Base-by-base conservation (phyloP, 2,888 invertebrate species). In the Villa cingulata region DNA sequence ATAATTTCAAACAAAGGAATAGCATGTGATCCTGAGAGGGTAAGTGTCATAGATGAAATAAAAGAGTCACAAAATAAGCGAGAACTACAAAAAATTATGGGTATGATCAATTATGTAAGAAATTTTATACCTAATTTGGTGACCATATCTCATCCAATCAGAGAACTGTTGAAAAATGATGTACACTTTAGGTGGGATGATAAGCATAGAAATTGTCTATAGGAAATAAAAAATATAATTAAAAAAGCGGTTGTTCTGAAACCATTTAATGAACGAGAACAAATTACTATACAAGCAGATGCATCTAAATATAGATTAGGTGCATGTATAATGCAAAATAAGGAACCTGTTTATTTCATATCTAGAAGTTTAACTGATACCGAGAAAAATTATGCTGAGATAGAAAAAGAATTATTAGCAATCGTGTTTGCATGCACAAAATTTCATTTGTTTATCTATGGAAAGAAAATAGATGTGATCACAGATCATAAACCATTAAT, bases 371-470 rank as follows among this genome's bases (percentile, higher is more conserved):
- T 54, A 17, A 47, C 51, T 20, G 42, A 49, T n/a, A 43, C 51
- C 4, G 54, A 53, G 50, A 34, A 29, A 37, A 42, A 45, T 29
- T 55, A 54, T 43, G 17, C 50, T 6, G 48, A 52, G 40, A 45
- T 43, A 19, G 50, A 52, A 45, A 51, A 52, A 45, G 46, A 51
- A 37, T 29, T 52, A n/a, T 32, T 52, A n/a, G 51, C 56, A n/a
- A 49, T 55, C 29, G 51, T 55, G 7, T 56, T 54, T 37, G 51
- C 50, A 3, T 55, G 55, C 48, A 17, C 48, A 17, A 55, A 55
- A 48, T 57, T 56, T 37, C 55, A 57, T 36, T 39, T 43, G 3
- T 56, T 49, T 27, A 55, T 57, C 20, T 58, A 56, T 38, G 57
- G 56, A 2, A 12, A 37, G 12, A 50, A 34, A 18, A 43, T 52